Percentiles rank a stretch among this genome's conserved stretches.
Evolutionary conservation across 2,888 invertebrate species (phyloP).

Genomic region (Tuberolachnus salignus): DNA sequence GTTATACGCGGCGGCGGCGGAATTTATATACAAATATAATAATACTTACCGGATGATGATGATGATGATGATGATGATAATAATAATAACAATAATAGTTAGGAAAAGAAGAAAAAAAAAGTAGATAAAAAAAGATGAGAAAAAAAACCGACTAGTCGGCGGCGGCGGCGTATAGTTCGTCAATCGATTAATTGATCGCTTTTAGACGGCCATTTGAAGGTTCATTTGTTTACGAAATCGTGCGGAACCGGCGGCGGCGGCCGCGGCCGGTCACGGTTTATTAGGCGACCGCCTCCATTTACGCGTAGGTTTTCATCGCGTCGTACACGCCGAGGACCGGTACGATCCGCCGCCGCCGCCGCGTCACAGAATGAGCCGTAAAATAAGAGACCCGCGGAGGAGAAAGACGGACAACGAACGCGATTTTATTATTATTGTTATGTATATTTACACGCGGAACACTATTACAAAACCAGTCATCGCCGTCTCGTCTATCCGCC

Average conservation of each 20-base stretch:
- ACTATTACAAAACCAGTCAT: slow-evolving; percentile 19
- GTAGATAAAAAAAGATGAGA: too few relatives aligned
- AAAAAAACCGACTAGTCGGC: slow-evolving; percentile 12
- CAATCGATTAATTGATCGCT: slow-evolving; percentile 58
- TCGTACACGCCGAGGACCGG: background rate
- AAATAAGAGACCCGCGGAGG: too few relatives aligned
- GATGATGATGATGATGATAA: background rate
- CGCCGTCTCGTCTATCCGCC: background rate
- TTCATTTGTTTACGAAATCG: slow-evolving; percentile 59
- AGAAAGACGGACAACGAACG: slow-evolving; percentile 32
- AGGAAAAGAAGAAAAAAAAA: too few relatives aligned
- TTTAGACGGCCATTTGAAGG: slow-evolving; percentile 58
- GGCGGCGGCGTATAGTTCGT: slow-evolving; percentile 49
- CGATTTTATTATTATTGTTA: background rate
- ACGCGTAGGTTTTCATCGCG: background rate
- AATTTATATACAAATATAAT: background rate
- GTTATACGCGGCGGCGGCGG: slow-evolving; percentile 24
- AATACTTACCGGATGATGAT: background rate
- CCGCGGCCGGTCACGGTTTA: slow-evolving; percentile 51
- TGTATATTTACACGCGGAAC: slow-evolving; percentile 39
- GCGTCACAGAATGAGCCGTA: slow-evolving; percentile 31
- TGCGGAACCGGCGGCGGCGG: slow-evolving; percentile 52
- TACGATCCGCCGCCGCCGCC: slow-evolving; percentile 7
- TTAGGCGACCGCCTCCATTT: slow-evolving; percentile 45
- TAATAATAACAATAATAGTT: background rate